A percentile compares a stretch with the other conserved stretches of the same genome.
Conservation (phyloP, 1,140 invertebrate species). For the Orchestia grillus region DNA sequence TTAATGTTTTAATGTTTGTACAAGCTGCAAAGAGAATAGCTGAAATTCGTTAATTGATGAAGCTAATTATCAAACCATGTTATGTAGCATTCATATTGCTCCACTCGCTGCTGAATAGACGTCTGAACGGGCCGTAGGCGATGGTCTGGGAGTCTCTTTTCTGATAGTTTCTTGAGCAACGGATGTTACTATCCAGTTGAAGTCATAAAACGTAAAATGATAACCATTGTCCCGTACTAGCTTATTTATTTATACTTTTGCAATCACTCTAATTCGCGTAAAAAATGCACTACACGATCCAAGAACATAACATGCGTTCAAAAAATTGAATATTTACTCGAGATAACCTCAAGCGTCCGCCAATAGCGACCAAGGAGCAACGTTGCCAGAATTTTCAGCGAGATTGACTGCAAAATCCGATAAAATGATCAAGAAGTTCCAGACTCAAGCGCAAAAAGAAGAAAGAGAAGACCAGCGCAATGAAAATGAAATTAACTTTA, state of each 20-base stretch:
- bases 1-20: too few relatives aligned
- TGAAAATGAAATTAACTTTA: constrained; percentile 11
- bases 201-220: neutral
- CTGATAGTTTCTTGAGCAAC: neutral
- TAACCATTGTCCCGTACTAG: neutral
- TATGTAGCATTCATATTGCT: too few relatives aligned
- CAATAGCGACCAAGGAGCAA: neutral
- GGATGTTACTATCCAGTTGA: neutral
- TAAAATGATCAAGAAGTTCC: neutral
- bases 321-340: neutral
- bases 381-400: neutral
- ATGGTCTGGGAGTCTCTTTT: neutral
- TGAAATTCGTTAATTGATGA: too few relatives aligned
- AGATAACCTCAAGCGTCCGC: neutral
- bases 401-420: neutral
- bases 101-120: too few relatives aligned
- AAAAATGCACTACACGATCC: neutral
- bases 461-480: neutral
- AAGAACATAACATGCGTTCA: neutral
- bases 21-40: too few relatives aligned
- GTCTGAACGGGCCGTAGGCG: neutral
- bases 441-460: neutral
- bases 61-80: too few relatives aligned
- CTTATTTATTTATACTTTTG: neutral
- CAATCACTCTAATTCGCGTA: neutral